Evolutionary conservation across 2,797 vertebrate genomes (phyloP).

Genomic region (Lateolabrax maculatus): DNA sequence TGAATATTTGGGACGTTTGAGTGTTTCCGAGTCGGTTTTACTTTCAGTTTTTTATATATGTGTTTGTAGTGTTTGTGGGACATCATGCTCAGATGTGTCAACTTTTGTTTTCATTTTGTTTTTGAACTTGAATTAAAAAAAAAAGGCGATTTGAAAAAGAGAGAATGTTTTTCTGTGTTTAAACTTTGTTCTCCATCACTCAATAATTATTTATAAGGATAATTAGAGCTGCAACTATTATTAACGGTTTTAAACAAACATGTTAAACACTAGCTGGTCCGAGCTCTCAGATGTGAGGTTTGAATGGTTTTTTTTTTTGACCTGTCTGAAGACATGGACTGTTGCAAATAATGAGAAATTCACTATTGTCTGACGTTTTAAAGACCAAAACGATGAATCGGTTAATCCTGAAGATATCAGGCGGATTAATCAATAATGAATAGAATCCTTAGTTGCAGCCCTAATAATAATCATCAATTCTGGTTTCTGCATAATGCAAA

Average conservation of each 20-base stretch:
- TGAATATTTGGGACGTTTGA: conserved; percentile 7
- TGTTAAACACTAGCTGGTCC: background rate
- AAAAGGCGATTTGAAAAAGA: conserved; percentile 20
- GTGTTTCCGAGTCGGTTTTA: conserved; percentile 19
- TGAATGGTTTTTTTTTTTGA: background rate
- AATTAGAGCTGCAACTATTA: background rate
- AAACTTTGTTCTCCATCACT: background rate
- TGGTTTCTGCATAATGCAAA: background rate
- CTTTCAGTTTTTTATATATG: conserved; percentile 28
- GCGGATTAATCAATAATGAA: background rate
- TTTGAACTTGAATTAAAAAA: conserved; percentile 58
- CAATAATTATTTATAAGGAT: background rate
- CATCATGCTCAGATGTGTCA: conserved; percentile 15
- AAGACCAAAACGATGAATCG: no score
- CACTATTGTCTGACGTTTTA: no score
- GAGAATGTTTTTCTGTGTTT: background rate
- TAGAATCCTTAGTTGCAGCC: background rate
- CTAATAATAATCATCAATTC: background rate
- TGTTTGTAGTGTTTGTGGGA: conserved; percentile 44
- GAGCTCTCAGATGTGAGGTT: background rate
- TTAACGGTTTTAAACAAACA: background rate
- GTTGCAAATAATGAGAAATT: background rate
- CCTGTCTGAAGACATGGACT: background rate
- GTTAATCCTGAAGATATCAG: background rate
- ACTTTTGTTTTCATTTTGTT: conserved; percentile 41